phyloP scores from a whole-genome alignment of 35 echinoderm and acorn worm species.

The Ptychodera flava region DNA sequence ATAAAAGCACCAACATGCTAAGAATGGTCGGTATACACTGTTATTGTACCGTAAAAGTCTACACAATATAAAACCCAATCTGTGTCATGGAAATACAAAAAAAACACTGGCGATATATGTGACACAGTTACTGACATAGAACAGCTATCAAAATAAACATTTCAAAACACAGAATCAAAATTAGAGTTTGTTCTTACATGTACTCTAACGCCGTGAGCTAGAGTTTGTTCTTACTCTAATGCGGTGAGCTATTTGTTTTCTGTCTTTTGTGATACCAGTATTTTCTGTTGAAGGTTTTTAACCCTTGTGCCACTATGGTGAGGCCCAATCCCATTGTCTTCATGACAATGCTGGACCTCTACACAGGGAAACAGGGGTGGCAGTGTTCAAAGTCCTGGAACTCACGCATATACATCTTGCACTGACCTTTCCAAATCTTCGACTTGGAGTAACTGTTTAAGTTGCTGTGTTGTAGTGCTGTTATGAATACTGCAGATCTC shows the following conservation, averaged over 20 bases:
- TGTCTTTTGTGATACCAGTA: not conserved
- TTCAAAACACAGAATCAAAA: too few species aligned
- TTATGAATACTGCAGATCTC: not conserved
- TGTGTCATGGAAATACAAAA: too few species aligned
- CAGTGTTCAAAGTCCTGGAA: too few species aligned
- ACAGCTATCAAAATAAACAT: too few species aligned
- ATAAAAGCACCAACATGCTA: not conserved
- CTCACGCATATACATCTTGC: not conserved
- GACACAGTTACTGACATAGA: too few species aligned
- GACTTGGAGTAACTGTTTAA: not conserved
- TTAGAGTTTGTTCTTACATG: too few species aligned
- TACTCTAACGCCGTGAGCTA: too few species aligned
- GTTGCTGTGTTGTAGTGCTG: not conserved
- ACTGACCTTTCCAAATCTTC: not conserved
- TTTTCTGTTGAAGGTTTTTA: not conserved
- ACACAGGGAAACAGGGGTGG: too few species aligned
- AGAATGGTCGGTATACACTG: not conserved
- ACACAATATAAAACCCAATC: too few species aligned
- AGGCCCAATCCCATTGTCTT: not conserved
- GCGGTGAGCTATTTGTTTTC: not conserved
- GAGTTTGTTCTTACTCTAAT: too few species aligned
- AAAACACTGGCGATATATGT: too few species aligned
- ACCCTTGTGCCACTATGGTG: not conserved
- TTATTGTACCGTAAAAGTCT: too few species aligned
- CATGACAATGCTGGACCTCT: not conserved